These are phyloP conservation scores for Scomber japonicus DNA, from an alignment of 2,113 vertebrate genomes.

Conservation along the genomic window DNA sequence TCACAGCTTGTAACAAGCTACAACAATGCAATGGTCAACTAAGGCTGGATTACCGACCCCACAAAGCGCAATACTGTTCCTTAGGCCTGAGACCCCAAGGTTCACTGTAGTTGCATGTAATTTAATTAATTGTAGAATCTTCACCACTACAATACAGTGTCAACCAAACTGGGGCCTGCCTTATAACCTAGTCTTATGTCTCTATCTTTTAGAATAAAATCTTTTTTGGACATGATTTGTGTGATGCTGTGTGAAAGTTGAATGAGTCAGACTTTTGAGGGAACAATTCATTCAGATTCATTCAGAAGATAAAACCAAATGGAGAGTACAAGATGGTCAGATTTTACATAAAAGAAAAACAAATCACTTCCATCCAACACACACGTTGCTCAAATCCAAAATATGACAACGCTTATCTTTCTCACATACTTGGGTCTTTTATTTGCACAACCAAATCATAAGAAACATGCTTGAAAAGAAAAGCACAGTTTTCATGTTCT, in stretches of 20 bases:
- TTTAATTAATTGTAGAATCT: not conserved
- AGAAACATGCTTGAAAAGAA: too few relatives aligned
- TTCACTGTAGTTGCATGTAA: not conserved
- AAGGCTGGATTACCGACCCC: not conserved
- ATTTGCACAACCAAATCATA: too few relatives aligned
- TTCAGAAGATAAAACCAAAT: not conserved
- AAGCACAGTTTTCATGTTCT: too few relatives aligned
- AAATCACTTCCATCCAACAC: not conserved
- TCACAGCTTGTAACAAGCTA: not conserved
- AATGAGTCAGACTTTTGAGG: constrained; percentile 17
- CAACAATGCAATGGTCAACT: not conserved
- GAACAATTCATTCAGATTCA: not conserved
- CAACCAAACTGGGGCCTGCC: not conserved
- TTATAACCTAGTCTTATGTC: not conserved
- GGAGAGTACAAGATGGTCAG: not conserved
- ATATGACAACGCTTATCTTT: not conserved
- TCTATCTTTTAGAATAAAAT: not conserved
- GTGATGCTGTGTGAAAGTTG: not conserved
- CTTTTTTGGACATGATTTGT: constrained; percentile 1
- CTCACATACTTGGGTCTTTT: not conserved
- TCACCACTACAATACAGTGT: too few relatives aligned
- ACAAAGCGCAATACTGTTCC: not conserved
- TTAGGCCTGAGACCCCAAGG: not conserved
- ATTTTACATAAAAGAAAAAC: not conserved
- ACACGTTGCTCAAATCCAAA: not conserved